Conservation (phyloP, 92 coral and sea anemone species). For the Meandrina meandrites region DNA sequence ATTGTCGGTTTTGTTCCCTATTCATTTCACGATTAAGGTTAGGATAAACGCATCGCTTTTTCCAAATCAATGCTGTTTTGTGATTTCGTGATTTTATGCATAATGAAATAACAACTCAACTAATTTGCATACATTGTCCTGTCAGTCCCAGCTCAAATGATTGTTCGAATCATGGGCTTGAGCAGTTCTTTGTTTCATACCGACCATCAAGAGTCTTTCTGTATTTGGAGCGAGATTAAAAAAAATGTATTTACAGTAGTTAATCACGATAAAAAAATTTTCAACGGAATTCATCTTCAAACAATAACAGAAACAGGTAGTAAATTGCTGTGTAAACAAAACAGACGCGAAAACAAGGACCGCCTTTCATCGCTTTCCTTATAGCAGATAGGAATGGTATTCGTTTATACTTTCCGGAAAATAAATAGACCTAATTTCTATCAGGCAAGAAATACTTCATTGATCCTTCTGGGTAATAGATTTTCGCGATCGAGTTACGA, state of each 20-base stretch:
- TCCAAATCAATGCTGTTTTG: not conserved
- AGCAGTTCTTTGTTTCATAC: no score
- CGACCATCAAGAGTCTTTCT: no score
- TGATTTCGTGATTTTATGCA: conserved; percentile 19
- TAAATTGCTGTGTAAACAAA: not conserved
- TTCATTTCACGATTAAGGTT: not conserved
- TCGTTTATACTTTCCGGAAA: not conserved
- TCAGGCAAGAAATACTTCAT: not conserved
- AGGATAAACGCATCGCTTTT: not conserved
- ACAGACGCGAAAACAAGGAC: not conserved
- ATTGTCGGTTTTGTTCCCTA: not conserved
- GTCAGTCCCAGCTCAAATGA: not conserved
- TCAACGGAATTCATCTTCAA: not conserved
- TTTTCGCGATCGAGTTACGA: not conserved
- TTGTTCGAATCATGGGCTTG: no score
- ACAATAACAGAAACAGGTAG: conserved; percentile 20
- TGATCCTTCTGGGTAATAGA: no score
- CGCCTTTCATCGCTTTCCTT: not conserved
- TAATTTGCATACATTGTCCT: conserved; percentile 7
- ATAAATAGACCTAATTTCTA: not conserved
- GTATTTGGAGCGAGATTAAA: no score
- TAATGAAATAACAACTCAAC: not conserved
- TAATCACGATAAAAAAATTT: not conserved
- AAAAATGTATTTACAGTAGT: not conserved
- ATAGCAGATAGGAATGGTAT: not conserved